Percentiles rank a stretch among this genome's conserved stretches.
phyloP scores from a whole-genome alignment of 2,113 vertebrate species.

The Menura novaehollandiae region DNA sequence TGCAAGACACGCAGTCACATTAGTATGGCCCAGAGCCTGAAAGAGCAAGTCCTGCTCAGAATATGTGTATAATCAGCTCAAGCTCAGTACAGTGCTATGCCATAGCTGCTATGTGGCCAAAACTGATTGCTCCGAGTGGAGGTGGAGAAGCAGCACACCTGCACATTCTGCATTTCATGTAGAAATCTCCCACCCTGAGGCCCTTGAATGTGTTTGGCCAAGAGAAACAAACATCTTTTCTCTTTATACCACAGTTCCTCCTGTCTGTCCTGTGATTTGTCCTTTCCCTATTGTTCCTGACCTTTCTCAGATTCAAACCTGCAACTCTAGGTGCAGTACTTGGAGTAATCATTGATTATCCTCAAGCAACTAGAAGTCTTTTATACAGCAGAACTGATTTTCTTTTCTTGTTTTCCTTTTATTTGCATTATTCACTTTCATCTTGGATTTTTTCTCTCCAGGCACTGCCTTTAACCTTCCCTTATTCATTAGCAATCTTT shows the following conservation, averaged over 20 bases:
- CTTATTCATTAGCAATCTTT: neutral
- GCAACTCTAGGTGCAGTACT: neutral
- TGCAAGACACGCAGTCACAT: rapidly evolving
- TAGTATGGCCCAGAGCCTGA: neutral
- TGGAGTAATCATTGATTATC: neutral
- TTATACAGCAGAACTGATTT: neutral
- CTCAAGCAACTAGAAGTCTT: neutral
- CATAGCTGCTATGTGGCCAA: rapidly evolving
- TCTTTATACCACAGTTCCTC: neutral
- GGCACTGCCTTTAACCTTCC: neutral
- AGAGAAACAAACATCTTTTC: neutral
- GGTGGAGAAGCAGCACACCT: neutral
- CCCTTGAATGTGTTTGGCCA: neutral
- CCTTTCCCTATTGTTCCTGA: neutral
- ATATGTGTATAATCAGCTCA: neutral
- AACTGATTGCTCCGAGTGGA: neutral
- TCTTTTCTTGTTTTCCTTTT: neutral
- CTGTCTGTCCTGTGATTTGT: neutral
- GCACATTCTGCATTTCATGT: neutral
- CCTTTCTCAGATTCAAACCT: neutral
- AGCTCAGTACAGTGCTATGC: neutral
- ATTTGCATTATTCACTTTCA: neutral
- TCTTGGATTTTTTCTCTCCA: neutral
- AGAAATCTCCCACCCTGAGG: neutral
- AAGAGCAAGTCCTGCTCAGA: neutral